A percentile compares a stretch with the other conserved stretches of the same genome.
These are phyloP conservation scores for Lycaon pictus DNA, from an alignment of 2,113 vertebrate genomes.

Conservation along the genomic window DNA sequence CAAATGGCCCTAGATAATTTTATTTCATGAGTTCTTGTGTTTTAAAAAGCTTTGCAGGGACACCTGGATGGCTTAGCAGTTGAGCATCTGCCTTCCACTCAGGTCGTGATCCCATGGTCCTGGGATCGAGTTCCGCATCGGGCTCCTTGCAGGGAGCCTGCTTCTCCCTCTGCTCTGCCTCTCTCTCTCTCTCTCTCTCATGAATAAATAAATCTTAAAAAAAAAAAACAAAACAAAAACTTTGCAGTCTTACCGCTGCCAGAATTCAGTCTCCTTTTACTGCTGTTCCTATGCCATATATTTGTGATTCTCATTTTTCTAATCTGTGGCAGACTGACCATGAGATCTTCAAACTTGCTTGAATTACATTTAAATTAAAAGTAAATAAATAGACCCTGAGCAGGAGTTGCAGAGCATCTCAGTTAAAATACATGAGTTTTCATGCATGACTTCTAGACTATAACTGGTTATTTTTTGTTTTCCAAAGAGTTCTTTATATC, in stretches of 20 bases:
- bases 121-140: no score
- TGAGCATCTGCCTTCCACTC: no score
- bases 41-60: conserved; percentile 25
- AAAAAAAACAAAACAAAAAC: not conserved
- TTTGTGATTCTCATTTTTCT: not conserved
- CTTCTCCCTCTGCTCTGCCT: no score
- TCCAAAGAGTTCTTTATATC: not conserved
- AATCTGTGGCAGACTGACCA: not conserved
- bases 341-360: conserved; percentile 26
- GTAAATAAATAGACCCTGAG: not conserved
- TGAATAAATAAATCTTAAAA: no score
- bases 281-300: not conserved
- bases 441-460: not conserved
- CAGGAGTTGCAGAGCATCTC: not conserved
- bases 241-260: not conserved
- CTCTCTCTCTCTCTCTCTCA: no score
- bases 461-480: not conserved
- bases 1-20: not conserved
- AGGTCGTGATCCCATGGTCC: no score
- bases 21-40: not conserved
- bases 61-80: no score
- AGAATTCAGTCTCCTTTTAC: not conserved
- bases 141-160: no score
- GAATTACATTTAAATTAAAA: conserved; percentile 32
- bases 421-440: not conserved